Evolutionary conservation across 2,797 vertebrate species (phyloP).

Genomic region (Cheirogaleus major): DNA sequence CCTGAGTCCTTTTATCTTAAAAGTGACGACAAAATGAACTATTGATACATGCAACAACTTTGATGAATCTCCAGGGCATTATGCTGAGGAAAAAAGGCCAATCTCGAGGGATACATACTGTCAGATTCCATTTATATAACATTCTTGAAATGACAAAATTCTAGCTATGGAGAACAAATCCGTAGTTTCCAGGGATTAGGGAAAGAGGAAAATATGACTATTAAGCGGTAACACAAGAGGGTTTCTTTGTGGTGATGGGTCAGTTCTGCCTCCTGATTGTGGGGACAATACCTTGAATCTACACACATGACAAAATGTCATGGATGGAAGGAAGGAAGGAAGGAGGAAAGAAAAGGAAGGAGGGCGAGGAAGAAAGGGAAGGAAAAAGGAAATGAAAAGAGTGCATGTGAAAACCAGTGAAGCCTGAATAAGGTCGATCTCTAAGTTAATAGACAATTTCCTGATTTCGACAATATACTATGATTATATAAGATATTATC

Average conservation of each 20-base stretch:
- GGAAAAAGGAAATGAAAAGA: neutral
- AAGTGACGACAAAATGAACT: slow-evolving; percentile 34
- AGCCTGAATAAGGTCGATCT: neutral
- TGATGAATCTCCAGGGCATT: slow-evolving; percentile 1
- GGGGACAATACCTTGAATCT: neutral
- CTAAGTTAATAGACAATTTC: neutral
- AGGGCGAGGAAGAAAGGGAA: accelerated
- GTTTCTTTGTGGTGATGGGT: neutral
- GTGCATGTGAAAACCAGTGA: neutral
- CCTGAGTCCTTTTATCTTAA: slow-evolving; percentile 46
- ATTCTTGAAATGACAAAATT: slow-evolving; percentile 38
- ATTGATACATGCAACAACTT: neutral
- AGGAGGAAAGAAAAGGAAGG: accelerated
- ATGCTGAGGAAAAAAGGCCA: neutral
- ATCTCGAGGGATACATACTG: neutral
- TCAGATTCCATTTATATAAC: slow-evolving; percentile 27
- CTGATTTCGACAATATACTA: neutral
- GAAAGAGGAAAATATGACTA: neutral
- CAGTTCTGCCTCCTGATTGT: neutral
- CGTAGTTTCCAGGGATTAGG: neutral
- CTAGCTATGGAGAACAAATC: neutral
- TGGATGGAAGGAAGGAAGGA: neutral
- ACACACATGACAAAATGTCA: neutral
- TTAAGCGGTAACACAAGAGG: neutral
- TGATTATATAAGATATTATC: neutral